Base-by-base conservation (phyloP, 2,888 invertebrate genomes). In the Adelognathus sp. region DNA sequence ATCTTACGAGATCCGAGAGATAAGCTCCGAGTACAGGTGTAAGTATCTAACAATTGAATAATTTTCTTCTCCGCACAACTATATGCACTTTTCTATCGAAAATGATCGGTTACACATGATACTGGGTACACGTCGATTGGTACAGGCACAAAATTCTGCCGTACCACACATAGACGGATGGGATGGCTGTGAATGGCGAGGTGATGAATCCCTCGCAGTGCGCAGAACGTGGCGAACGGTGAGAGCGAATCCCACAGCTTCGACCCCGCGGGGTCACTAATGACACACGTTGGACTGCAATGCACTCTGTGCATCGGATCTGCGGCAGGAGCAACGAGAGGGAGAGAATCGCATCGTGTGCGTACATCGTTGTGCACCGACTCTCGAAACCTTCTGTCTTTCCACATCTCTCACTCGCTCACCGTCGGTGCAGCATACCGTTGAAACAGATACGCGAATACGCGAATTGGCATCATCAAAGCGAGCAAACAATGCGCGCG, bases 381-480 rank as follows among this genome's bases (percentile, higher is more conserved):
- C 69, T 54, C 67, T 31, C 39, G n/a, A n/a, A 61, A 58, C 46
- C 39, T 29, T 46, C 44, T 56, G 24, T 21, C 58, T 29, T 16
- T 16, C 33, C 31, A n/a, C 5, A n/a, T n/a, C 58, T 21, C 52
- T 7, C 4, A 3, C 52, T 50, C 60, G 39, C 60, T 39, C 61
- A 9, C 52, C 27, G 46, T 29, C 74, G 14, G 61, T 16, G n/a
- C 21, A 46, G 46, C 46, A 63, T 31, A 33, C 46, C 21, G 50
- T 18, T 31, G 36, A 11, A 16, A 27, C 52, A 27, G 52, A n/a
- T 27, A 27, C 66, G 77, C 85, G 86, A 88, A 88, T 84, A 87
- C 88, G 88, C 87, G 91, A 90, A 91, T 90, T 91, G 90, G 90
- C 89, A 89, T 91, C 91, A 90, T 91, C 90, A 91, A 91, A 90